Percentiles rank a stretch among this genome's conserved stretches.
Conservation (phyloP, 2,797 vertebrate species). For the Sciaenops ocellatus region DNA sequence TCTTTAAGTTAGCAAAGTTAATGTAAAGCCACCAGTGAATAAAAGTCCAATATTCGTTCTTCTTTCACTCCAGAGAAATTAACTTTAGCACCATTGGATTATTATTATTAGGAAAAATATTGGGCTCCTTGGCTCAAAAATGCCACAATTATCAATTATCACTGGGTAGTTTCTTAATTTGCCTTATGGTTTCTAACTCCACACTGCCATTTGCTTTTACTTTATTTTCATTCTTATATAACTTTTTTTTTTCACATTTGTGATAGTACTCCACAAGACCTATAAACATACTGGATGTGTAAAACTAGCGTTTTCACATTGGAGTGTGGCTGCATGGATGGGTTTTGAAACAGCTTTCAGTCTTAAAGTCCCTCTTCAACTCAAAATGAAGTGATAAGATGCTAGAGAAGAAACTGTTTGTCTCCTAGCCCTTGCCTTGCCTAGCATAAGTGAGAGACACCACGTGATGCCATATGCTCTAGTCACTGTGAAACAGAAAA, state of each 20-base stretch:
- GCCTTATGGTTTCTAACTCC: neutral
- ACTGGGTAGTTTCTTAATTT: too few species aligned
- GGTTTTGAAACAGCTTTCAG: neutral
- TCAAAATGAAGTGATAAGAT: neutral
- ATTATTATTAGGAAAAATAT: too few species aligned
- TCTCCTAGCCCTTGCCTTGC: neutral
- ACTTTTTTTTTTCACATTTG: neutral
- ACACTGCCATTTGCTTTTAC: neutral
- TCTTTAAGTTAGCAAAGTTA: neutral
- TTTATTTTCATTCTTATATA: neutral
- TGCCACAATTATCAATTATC: too few species aligned
- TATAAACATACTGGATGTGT: neutral
- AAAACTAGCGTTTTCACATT: neutral
- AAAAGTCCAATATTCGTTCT: too few species aligned
- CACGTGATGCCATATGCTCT: slow-evolving; percentile 19
- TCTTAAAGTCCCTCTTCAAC: neutral
- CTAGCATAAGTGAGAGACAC: neutral
- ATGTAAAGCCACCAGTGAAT: too few species aligned
- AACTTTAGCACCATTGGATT: too few species aligned
- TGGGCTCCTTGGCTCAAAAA: too few species aligned
- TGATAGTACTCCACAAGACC: neutral
- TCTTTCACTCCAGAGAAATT: too few species aligned
- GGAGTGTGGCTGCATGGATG: neutral
- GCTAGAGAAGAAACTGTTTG: neutral
- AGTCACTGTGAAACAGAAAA: slow-evolving; percentile 36